These are phyloP conservation scores for Drosophila lutescens DNA, from an alignment of 2,888 invertebrate species.

Conservation along the genomic window DNA sequence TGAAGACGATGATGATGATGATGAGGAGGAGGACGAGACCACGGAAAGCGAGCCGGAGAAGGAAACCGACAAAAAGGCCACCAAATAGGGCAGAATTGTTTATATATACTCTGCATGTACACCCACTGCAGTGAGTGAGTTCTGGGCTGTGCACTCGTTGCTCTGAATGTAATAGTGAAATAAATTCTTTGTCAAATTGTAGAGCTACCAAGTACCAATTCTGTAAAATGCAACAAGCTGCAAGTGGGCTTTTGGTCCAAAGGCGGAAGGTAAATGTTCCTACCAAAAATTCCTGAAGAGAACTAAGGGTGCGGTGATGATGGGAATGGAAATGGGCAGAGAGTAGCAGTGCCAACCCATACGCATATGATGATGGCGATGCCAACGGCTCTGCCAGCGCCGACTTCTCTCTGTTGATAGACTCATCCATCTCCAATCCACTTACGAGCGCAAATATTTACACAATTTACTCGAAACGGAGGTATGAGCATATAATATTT, in stretches of 20 bases:
- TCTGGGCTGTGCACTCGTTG: conserved; percentile 34
- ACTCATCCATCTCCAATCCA: conserved; percentile 84
- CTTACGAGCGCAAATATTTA: conserved; percentile 83
- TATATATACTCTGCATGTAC: too few relatives aligned
- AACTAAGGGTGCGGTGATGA: background rate
- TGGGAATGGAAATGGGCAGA: background rate
- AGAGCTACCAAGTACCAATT: background rate
- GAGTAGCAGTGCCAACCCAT: conserved; percentile 4
- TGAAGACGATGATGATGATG: conserved; percentile 70
- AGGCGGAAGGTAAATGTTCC: background rate
- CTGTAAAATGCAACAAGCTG: conserved; percentile 25
- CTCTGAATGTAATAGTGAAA: conserved; percentile 25
- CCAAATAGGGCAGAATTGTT: conserved; percentile 41
- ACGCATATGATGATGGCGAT: conserved; percentile 51
- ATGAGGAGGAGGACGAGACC: conserved; percentile 48
- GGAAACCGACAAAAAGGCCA: conserved; percentile 48
- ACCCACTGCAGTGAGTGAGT: conserved; percentile 20
- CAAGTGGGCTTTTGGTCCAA: background rate
- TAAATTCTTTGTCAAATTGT: conserved; percentile 37
- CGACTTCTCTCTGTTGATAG: conserved; percentile 78
- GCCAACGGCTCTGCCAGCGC: conserved; percentile 49
- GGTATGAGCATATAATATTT: conserved; percentile 82
- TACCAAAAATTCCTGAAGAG: background rate
- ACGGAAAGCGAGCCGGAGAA: conserved; percentile 67
- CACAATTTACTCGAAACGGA: conserved; percentile 81